These are phyloP conservation scores for Coronaproctus castanopsis DNA, from an alignment of 2,888 invertebrate genomes.

Conservation along the genomic window DNA sequence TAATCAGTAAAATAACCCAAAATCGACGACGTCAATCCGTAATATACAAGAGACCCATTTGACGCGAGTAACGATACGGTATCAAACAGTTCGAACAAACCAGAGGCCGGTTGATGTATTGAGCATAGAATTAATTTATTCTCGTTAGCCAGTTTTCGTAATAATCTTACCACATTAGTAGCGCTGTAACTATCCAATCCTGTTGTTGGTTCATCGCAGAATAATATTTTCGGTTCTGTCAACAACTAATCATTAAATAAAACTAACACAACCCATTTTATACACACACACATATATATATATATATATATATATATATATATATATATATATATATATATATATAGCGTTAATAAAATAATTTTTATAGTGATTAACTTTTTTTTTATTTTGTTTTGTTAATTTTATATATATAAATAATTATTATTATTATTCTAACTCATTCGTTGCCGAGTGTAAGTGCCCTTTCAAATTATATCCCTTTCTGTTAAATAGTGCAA, in stretches of 20 bases:
- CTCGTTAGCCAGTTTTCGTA: conserved; percentile 37
- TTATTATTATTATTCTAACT: too few relatives aligned
- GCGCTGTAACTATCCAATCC: conserved; percentile 82
- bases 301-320: too few relatives aligned
- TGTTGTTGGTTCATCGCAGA: conserved; percentile 87
- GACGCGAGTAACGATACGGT: conserved; percentile 11
- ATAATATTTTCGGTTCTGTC: conserved; percentile 68
- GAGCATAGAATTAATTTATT: conserved; percentile 16
- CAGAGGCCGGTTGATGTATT: conserved; percentile 17
- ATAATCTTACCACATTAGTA: conserved; percentile 49
- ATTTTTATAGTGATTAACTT: too few relatives aligned
- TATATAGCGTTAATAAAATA: too few relatives aligned
- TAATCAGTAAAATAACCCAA: conserved; percentile 2
- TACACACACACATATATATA: too few relatives aligned
- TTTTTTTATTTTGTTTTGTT: too few relatives aligned
- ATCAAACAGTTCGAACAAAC: conserved; percentile 16
- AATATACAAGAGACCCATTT: conserved; percentile 14
- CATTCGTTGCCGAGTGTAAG: too few relatives aligned
- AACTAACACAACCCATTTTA: neutral
- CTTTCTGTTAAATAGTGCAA: too few relatives aligned
- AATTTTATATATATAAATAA: too few relatives aligned
- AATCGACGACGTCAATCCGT: conserved; percentile 11
- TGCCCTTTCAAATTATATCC: too few relatives aligned
- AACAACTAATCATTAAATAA: conserved; percentile 51
- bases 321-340: too few relatives aligned